Evolutionary conservation across 2,888 invertebrate genomes (phyloP).

Genomic region (Dolomedes plantarius): DNA sequence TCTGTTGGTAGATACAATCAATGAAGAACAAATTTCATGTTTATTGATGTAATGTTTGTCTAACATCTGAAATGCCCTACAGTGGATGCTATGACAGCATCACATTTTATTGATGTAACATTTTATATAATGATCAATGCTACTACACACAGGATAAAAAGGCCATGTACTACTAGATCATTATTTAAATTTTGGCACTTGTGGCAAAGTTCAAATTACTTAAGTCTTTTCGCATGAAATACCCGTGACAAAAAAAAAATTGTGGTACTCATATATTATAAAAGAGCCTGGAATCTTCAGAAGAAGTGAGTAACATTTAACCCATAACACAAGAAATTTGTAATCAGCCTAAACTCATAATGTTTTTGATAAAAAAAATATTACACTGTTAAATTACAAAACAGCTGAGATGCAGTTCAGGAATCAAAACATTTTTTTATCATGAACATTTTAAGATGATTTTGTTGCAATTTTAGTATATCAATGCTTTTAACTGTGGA

Average conservation of each 20-base stretch:
- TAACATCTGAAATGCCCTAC: neutral
- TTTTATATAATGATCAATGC: neutral
- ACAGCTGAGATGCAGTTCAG: too few relatives aligned
- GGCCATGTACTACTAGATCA: neutral
- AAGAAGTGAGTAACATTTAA: neutral
- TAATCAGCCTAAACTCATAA: too few relatives aligned
- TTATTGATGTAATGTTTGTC: neutral
- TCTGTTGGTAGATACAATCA: neutral
- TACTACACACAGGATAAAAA: neutral
- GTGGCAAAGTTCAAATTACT: neutral
- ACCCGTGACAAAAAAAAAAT: neutral
- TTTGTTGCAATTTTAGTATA: too few relatives aligned
- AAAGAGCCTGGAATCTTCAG: neutral
- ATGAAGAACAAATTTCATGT: neutral
- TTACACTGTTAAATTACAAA: too few relatives aligned
- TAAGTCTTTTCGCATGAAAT: neutral
- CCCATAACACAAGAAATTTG: neutral
- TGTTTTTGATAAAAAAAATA: too few relatives aligned
- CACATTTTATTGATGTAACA: neutral
- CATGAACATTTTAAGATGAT: too few relatives aligned
- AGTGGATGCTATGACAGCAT: neutral
- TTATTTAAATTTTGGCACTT: slow-evolving; percentile 22
- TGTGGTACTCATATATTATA: neutral
- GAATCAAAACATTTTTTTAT: too few relatives aligned
- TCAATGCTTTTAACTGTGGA: too few relatives aligned